Conservation (phyloP, 2,113 vertebrate species). For the Perognathus longimembris region DNA sequence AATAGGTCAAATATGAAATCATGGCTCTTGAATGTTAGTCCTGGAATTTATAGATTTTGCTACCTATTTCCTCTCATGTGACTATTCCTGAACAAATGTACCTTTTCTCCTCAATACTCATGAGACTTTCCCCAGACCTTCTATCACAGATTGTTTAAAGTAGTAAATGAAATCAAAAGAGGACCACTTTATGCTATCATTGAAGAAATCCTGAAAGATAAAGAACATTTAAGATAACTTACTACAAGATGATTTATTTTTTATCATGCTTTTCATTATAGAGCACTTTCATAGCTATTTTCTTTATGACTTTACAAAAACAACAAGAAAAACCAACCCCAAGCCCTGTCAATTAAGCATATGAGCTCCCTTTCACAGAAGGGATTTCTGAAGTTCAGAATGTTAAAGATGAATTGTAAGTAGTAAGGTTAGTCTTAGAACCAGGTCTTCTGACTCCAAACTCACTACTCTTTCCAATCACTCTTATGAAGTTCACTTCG, state of each 20-base stretch:
- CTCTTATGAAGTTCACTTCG: neutral
- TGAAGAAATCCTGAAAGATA: neutral
- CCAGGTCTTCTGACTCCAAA: neutral
- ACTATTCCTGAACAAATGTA: neutral
- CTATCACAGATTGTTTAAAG: neutral
- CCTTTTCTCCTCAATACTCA: neutral
- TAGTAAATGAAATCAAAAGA: neutral
- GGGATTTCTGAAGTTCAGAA: neutral
- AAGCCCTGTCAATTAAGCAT: no score
- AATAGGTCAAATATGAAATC: neutral
- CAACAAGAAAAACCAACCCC: no score
- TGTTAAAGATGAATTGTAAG: neutral
- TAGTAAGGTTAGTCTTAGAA: neutral
- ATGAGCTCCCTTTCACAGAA: neutral
- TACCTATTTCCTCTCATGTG: neutral
- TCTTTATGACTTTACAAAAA: neutral
- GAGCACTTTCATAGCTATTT: neutral
- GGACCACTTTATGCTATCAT: neutral
- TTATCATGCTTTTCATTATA: neutral
- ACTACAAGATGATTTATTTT: constrained; percentile 37
- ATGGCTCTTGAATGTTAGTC: neutral
- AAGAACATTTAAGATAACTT: neutral
- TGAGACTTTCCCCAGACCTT: neutral
- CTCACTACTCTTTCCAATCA: neutral
- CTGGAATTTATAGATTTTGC: neutral